Base-by-base conservation (phyloP, 92 coral and sea anemone species). In the Zoanthus sociatus region DNA sequence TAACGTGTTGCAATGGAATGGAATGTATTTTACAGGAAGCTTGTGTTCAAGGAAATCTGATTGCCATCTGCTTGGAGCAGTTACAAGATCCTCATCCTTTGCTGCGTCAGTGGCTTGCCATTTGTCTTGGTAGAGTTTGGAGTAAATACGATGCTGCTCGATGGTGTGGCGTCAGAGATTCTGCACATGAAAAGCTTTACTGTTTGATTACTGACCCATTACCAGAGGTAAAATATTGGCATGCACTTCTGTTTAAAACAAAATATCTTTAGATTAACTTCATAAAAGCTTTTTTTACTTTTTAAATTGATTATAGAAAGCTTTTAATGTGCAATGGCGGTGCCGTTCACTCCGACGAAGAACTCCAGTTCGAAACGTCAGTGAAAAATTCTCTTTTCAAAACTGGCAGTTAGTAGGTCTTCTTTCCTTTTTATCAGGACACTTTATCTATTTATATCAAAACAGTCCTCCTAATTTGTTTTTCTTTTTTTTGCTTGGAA, bases 141-240 rank as follows among this genome's bases (percentile, higher is more conserved):
- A 92, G 77, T 72, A 92, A 89, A 76, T 96, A 96, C 51, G 95
- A 93, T 84, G 96, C 98, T 30, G 99, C 99, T 15, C 83, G 98
- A 16, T 96, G 99, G 99, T 96, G 99, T 82, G 99, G 98, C 14
- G 99, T 96, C 15, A 87, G 99, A 48, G 99, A 96, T 78, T 93
- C 95, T 54, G 99, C 99, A 15, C 98, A 96, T 21, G 99, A 96
- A 76, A 96, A 96, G 87, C 95, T 96, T 54, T 92, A 94, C 78
- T 91, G 93, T 46, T 82, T 96, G 68, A 83, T 94, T 54, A 82
- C 93, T 47, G 99, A 96, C 58, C 99, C 99, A 26, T 89, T 96
- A 8, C 99, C 99, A 74, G 99, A 96, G 95, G 99, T 94, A 66
- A 48, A 88, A 26, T 51, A 3, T 45, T 16, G 5, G 14, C 70